Base-by-base conservation (phyloP, 2,113 vertebrate species). In the Scytalopus superciliaris region DNA sequence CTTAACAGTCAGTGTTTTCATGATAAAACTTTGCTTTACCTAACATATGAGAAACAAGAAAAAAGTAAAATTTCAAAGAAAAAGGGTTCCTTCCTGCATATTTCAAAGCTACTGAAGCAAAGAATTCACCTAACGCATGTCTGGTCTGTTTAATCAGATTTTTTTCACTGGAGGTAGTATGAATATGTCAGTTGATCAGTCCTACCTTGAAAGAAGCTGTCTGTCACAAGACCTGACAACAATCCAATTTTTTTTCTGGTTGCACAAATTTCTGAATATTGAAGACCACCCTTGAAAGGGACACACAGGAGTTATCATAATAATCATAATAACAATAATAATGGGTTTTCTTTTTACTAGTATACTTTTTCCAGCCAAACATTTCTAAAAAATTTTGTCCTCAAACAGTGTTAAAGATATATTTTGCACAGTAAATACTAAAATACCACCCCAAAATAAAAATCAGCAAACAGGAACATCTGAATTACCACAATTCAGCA, bases 31-130 rank as follows among this genome's bases (percentile, higher is more conserved):
- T 79, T 59, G 45, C 37, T 82, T 84, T 93, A 93, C n/a, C 68
- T 72, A 89, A 94, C 55, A 44, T n/a, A 59, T 11, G 5, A 40
- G 62, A 42, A 89, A 87, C 35, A 47, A 84, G 57, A 52, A 64
- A 84, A 84, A 89, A 92, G 52, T 47, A 91, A 87, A 82, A 92
- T 64, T 90, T 76, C 79, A 75, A 76, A 91, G 72, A 55, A 85
- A 85, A 90, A 64, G 14, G 7, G 23, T 74, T 90, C 44, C 40
- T 91, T 90, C 68, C 76, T 60, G 64, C 53, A 67, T 75, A 80
- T 94, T 95, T 93, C 94, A 91, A 96, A 97, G 85, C 74, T 33
- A 67, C 13, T 55, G 59, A 93, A 79, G 72, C 27, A 88, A 75
- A 86, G 60, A 84, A 60, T 72, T 91, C 44, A 49, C 83, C 68